These are phyloP conservation scores for Drosophila buzzatii DNA, from an alignment of 2,888 invertebrate genomes.

Conservation along the genomic window DNA sequence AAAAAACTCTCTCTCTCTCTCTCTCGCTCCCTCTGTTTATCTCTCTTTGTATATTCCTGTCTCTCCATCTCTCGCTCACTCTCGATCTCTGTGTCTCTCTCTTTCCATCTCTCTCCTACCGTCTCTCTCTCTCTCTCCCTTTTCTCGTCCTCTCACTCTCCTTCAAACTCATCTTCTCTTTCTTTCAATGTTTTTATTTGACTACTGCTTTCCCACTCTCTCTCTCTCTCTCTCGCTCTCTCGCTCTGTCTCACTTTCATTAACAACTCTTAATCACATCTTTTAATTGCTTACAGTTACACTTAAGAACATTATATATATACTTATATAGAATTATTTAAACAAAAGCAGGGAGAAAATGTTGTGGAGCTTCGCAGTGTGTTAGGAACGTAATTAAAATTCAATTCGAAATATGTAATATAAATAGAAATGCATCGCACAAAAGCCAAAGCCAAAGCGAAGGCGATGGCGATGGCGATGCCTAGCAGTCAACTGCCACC, in stretches of 20 bases:
- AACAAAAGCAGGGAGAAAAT: not conserved
- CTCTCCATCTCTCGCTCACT: not conserved
- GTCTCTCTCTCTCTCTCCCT: not conserved
- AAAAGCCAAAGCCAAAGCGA: constrained; percentile 5
- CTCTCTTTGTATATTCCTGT: not conserved
- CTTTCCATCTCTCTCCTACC: too few species aligned
- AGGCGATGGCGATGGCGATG: constrained; percentile 2
- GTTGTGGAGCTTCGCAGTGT: constrained; percentile 24
- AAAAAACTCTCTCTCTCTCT: not conserved
- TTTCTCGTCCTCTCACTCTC: too few species aligned
- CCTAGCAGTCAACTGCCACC: constrained; percentile 1
- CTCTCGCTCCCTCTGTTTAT: not conserved
- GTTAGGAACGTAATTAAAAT: constrained; percentile 57
- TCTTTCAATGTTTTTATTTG: not conserved
- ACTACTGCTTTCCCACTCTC: not conserved
- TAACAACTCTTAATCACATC: not conserved
- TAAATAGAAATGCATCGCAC: constrained; percentile 23
- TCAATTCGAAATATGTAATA: constrained; percentile 42
- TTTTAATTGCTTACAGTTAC: not conserved
- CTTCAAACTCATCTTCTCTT: not conserved
- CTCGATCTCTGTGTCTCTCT: not conserved
- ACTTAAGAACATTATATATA: not conserved
- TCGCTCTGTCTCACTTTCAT: not conserved
- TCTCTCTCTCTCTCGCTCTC: not conserved
- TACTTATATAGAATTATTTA: not conserved